Evolutionary conservation across 1,140 invertebrate species (phyloP), one percentile per base, ranked within the genome.

Genomic region (Heliconius hermathena): DNA sequence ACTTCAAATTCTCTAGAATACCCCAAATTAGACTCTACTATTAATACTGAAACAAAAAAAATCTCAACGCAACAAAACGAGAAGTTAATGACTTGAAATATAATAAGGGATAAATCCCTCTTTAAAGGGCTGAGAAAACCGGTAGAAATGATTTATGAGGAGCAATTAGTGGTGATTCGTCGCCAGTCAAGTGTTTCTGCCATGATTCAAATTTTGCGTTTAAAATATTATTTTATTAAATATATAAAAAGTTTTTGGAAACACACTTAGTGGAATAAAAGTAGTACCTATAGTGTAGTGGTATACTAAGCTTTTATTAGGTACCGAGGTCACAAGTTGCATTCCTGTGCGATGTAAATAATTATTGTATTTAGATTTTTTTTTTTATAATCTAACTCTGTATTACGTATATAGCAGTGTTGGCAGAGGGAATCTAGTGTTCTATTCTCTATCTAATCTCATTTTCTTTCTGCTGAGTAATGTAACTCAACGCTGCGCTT

Each of bases 141-240:
- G 78, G 84, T 88, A 88, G 85, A 85, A 87, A 83, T 85, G 85
- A 89, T 88, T 89, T 87, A 88, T 54, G 76, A 41, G 36, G 71
- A 74, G 81, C 84, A 86, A 86, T 88, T 88, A 87, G 82, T 22
- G 46, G 38, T 13, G 20, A 78, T 57, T 78, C 76, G 22, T 73
- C 16, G 66, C n/a, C 11, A 73, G 22, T 57, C 70, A 72, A 78
- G 76, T 71, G 36, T 54, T 49, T 76, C 60, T 76, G 36, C 38
- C 41, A 8, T 46, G 60, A 49, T 71, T 26, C 60, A 70, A n/a
- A 46, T 76, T 76, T 49, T 22, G 18, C 26, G 26, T 29, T 66
- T 66, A 13, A 66, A 66, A 66, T 66, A 66, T 66, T 66, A 29
- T 11, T 26, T 18, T 4, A 29, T 66, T 5, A 57, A 22, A 22